Evolutionary conservation across 2,113 vertebrate species (phyloP), one percentile per base, ranked within the genome.

Genomic region (Hemibagrus wyckioides): DNA sequence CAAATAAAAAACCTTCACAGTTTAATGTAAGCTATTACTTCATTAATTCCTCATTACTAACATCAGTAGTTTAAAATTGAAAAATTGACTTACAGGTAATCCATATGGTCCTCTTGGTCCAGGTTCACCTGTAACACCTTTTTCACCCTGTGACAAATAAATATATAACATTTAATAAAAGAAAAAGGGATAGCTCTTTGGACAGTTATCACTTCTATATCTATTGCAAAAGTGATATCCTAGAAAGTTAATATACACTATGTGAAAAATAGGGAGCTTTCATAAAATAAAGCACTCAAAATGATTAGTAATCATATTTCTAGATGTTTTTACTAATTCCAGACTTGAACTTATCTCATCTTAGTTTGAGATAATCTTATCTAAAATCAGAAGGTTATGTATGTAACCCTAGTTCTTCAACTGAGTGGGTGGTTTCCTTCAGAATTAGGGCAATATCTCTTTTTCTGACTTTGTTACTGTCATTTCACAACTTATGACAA

Each of bases 51-150:
- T 56, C 13, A 81, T 3, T 44, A 23, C 1, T 80, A 21, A n/a
- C 28, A 36, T 48, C 3, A 41, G 39, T 2, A 81, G 44, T n/a
- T 63, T 50, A 41, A 57, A 81, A 86, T 69, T 6, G 48, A 36
- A 75, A 21, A 8, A 39, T 14, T 11, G 33, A 97, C 98, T 97
- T 93, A 99, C 98, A 92, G 98, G 98, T 88, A 99, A 94, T 90
- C 98, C 98, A 0, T 99, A 98, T 0, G 97, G 98, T 92, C 98
- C 98, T 94, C 98, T 96, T 82, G 97, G 97, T 91, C 98, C 98
- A 75, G 97, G 96, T 71, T 99, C 98, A 75, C 98, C 98, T 69
- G 86, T 23, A 30, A 92, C 79, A 93, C 98, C 98, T 87, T 83
- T 92, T 88, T 95, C 95, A 87, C 95, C 95, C 95, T 96, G 56